These are phyloP conservation scores for Alcedo quadribrachys DNA, from an alignment of 2,797 vertebrate species.

Conservation along the genomic window DNA sequence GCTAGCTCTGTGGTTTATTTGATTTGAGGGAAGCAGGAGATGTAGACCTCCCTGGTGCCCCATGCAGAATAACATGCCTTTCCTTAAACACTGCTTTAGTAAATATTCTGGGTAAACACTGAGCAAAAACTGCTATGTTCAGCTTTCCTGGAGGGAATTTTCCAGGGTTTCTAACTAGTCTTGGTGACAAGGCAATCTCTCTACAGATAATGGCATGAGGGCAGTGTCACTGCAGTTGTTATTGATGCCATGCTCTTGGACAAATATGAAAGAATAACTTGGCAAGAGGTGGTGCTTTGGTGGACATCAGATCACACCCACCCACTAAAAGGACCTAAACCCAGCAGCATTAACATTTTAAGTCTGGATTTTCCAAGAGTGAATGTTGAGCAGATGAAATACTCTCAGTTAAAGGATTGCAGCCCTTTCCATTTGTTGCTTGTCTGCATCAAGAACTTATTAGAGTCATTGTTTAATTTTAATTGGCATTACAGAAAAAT, in stretches of 20 bases:
- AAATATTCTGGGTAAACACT: neutral
- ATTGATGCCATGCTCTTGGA: neutral
- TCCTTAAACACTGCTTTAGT: neutral
- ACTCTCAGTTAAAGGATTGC: neutral
- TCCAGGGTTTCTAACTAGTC: neutral
- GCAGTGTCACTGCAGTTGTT: neutral
- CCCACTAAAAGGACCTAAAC: neutral
- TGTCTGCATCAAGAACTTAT: neutral
- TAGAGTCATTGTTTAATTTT: neutral
- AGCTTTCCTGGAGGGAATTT: neutral
- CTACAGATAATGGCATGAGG: neutral
- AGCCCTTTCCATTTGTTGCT: neutral
- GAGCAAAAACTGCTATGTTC: neutral
- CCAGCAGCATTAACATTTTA: neutral
- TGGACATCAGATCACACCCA: rapidly evolving
- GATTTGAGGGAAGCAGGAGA: neutral
- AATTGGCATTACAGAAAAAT: neutral
- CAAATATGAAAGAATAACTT: neutral
- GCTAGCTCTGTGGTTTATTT: neutral
- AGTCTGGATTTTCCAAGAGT: neutral
- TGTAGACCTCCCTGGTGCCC: neutral
- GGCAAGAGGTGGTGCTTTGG: neutral
- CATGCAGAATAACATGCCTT: neutral
- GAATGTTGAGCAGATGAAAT: neutral
- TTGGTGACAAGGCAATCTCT: neutral